Base-by-base conservation (phyloP, 2,113 vertebrate genomes). In the Galbula dea region DNA sequence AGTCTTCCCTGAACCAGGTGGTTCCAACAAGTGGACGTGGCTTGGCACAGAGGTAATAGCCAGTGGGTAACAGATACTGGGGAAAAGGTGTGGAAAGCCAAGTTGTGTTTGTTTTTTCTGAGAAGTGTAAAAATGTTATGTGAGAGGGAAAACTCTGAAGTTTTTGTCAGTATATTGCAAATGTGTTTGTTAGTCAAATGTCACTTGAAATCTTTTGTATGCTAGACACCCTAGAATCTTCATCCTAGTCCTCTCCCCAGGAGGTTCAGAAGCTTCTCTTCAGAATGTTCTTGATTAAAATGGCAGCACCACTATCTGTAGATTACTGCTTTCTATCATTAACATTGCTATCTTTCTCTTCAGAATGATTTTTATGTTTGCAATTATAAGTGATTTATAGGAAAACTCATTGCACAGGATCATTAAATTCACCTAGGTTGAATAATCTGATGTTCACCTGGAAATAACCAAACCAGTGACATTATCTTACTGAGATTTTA, bases 361-460 rank as follows among this genome's bases (percentile, higher is more conserved):
- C 98, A 98, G 98, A 97, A 97, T 93, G 98, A 97, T 98, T 98
- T 98, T 98, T 98, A 98, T 98, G 92, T 97, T 96, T 96, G 97
- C 94, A 97, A 97, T 98, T 98, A 96, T 83, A 94, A 96, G 96
- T 98, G 98, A 99, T 98, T 97, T 97, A 97, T 96, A 93, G 97
- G 96, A 97, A 98, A 98, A 98, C 97, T 98, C 98, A 98, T 98
- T 92, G 98, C 98, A 96, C 65, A 74, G 98, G 98, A 97, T 97
- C 97, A 99, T 99, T 98, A 99, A 98, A 99, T 98, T 98, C 97
- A 97, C 97, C 92, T 98, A 97, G 98, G 98, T 97, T 98, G 98
- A 98, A 97, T 98, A 98, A 98, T 98, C 98, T 94, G 96, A 97
- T 97, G 80, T 96, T 98, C 97, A 98, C 98, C 97, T 98, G 98